Evolutionary conservation across 1,140 invertebrate genomes (phyloP).

Genomic region (Trypoxylus dichotomus): DNA sequence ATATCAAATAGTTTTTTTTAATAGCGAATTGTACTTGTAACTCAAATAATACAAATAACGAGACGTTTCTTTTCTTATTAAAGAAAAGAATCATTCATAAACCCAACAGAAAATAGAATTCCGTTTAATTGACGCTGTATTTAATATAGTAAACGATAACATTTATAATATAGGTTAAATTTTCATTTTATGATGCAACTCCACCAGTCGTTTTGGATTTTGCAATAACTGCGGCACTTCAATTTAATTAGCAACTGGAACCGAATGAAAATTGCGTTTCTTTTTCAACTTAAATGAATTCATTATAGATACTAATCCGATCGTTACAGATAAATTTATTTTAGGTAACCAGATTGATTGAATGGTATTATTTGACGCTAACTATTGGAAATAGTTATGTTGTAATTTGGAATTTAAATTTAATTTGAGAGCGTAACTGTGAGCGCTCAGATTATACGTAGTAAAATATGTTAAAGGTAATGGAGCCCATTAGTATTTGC

Average conservation of each 20-base stretch:
- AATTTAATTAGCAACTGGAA: neutral
- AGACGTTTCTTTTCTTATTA: too few relatives aligned
- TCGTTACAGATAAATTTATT: neutral
- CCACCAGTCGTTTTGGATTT: neutral
- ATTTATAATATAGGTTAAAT: conserved; percentile 9
- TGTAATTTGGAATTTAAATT: neutral
- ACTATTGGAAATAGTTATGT: neutral
- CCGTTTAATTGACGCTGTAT: neutral
- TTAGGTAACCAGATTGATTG: neutral
- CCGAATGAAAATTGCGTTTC: neutral
- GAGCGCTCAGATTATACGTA: too few relatives aligned
- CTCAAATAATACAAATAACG: too few relatives aligned
- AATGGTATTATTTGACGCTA: neutral
- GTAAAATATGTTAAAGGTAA: too few relatives aligned
- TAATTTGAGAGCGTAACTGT: neutral
- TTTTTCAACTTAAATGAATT: conserved; percentile 7
- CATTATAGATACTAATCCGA: neutral
- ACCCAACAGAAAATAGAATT: too few relatives aligned
- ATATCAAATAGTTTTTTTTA: too few relatives aligned
- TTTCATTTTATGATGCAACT: neutral
- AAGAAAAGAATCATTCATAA: too few relatives aligned
- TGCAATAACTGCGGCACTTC: neutral
- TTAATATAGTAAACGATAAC: neutral
- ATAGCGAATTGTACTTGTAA: too few relatives aligned
- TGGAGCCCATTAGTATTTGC: too few relatives aligned